Evolutionary conservation across 2,888 invertebrate genomes (phyloP), one percentile per base, ranked within the genome.

Genomic region (Drosophila peninsularis): DNA sequence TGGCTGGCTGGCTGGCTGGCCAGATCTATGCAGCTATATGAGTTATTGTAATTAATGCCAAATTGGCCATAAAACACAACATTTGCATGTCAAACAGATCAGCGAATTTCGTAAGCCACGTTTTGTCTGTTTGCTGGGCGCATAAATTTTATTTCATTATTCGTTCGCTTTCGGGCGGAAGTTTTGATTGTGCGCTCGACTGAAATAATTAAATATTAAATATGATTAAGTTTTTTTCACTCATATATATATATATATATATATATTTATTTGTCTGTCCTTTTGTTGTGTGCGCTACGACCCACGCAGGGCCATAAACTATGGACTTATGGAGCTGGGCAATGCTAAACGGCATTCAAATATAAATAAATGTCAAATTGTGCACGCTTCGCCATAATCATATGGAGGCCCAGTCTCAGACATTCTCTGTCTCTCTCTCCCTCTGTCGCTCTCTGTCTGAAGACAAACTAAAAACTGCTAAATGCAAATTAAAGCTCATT

Each of bases 401-500:
- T 61, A 70, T 67, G 55, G 14, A 9, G 54, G 62, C 62, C 52
- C 52, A 57, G 62, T 19, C 49, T 62, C 57, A 63, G 34, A n/a
- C 24, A 27, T 54, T 17, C 32, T 19, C 36, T 36, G 37, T 24
- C 45, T 14, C 36, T 39, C 11, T 30, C 14, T n/a, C 5, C 36
- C 7, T 30, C 5, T 39, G 5, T 30, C 11, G 39, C 21, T 37
- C 42, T 47, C 9, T 41, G 13, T 34, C 17, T 53, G 19, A 32
- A 30, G 27, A 27, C 41, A 27, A 67, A 47, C 62, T 52, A 57
- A 75, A 62, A 71, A 75, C 75, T 65, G 79, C 78, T 80, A 88
- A 86, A 88, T 86, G 86, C 86, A 86, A 86, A 86, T 86, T 86
- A 83, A 83, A 70, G 80, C 82, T 88, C 87, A 86, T 86, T 86